Conservation (phyloP, 1,140 invertebrate genomes). For the Temnothorax curvispinosus region DNA sequence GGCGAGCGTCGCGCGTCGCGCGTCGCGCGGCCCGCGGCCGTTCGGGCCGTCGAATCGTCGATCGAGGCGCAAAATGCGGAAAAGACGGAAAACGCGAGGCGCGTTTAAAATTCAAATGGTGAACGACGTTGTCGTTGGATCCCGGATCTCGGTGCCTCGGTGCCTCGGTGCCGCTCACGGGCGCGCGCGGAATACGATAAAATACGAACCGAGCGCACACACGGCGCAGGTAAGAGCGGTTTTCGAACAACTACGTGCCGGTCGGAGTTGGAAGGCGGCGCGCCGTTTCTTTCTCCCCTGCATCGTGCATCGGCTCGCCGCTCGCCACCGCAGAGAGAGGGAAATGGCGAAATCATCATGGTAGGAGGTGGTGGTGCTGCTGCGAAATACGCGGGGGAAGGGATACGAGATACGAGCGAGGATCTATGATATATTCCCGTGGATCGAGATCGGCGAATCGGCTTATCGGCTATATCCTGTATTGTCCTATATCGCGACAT, state of each 20-base stretch:
- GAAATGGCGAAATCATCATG: constrained; percentile 75
- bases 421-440: constrained; percentile 19
- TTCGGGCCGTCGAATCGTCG: no score
- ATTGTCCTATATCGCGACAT: no score
- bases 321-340: constrained; percentile 65
- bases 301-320: constrained; percentile 77
- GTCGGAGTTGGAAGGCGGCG: constrained; percentile 77
- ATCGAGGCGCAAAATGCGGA: no score
- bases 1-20: no score
- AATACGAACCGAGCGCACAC: constrained; percentile 66
- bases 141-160: background rate
- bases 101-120: no score
- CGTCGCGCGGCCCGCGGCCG: no score
- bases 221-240: constrained; percentile 80
- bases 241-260: constrained; percentile 82
- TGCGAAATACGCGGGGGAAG: constrained; percentile 59
- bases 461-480: no score
- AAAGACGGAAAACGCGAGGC: background rate
- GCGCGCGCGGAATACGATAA: constrained; percentile 64
- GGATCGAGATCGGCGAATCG: constrained; percentile 67
- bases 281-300: constrained; percentile 80
- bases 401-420: constrained; percentile 31
- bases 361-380: constrained; percentile 64
- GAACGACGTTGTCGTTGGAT: constrained; percentile 78
- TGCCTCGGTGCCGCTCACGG: background rate